These are phyloP conservation scores for Diplazon laetatorius DNA, from an alignment of 2,888 invertebrate genomes.

Conservation along the genomic window DNA sequence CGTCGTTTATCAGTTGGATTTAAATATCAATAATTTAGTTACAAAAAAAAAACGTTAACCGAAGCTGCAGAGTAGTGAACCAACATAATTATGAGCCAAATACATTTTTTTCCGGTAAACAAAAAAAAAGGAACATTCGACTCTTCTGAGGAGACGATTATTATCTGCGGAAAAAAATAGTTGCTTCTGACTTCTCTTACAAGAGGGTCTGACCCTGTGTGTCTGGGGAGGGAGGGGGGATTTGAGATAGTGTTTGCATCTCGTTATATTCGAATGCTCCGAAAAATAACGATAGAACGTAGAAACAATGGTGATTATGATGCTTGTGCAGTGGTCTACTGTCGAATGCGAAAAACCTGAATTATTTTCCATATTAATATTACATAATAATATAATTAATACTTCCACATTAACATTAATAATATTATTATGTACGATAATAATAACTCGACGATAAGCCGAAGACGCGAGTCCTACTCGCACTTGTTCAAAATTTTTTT, in stretches of 20 bases:
- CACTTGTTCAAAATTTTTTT: too few species aligned
- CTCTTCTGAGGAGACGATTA: constrained; percentile 51
- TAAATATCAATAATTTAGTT: too few species aligned
- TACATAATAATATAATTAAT: too few species aligned
- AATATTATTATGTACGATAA: too few species aligned
- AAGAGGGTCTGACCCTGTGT: constrained; percentile 26
- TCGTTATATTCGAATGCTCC: constrained; percentile 81
- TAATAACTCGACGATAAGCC: too few species aligned
- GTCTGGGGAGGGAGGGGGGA: background rate
- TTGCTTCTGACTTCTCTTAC: constrained; percentile 32
- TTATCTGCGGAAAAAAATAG: constrained; percentile 64
- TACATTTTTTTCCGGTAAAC: too few species aligned
- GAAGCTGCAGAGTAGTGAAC: too few species aligned
- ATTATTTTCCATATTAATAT: too few species aligned
- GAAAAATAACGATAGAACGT: constrained; percentile 64
- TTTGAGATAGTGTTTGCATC: constrained; percentile 78
- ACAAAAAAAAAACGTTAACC: too few species aligned
- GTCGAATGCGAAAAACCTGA: constrained; percentile 50
- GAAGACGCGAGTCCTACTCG: too few species aligned
- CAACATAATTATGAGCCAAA: too few species aligned
- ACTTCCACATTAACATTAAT: too few species aligned
- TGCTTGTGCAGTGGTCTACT: constrained; percentile 78
- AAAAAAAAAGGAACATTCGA: constrained; percentile 61
- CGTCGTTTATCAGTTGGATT: background rate
- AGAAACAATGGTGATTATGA: constrained; percentile 81